A percentile compares a stretch with the other conserved stretches of the same genome.
Conservation (phyloP, 2,113 vertebrate genomes). For the Xerus inauris region DNA sequence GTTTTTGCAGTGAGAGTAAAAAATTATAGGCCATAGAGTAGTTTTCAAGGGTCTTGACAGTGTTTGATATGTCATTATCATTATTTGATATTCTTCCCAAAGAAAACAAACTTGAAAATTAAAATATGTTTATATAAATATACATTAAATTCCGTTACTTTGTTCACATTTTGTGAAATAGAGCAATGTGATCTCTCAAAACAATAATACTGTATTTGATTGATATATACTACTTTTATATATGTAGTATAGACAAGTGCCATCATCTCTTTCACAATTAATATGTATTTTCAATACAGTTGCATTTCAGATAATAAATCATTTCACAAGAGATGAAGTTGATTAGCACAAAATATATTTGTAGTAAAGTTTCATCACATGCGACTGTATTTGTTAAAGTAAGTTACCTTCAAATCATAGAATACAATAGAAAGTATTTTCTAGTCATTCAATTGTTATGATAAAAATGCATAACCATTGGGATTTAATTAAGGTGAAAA, state of each 20-base stretch:
- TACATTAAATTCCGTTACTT: background rate
- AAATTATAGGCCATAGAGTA: background rate
- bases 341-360: background rate
- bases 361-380: background rate
- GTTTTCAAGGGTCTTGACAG: background rate
- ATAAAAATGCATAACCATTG: background rate
- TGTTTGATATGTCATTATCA: background rate
- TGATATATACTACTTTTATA: background rate
- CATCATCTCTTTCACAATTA: background rate
- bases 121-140: background rate
- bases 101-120: background rate
- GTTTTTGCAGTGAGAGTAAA: background rate
- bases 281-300: background rate
- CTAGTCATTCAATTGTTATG: background rate
- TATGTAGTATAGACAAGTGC: background rate
- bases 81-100: background rate
- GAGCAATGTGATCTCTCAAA: background rate
- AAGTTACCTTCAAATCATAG: background rate
- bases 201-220: background rate
- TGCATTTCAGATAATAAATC: background rate
- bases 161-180: background rate
- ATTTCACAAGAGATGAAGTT: background rate
- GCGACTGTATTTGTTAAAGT: background rate
- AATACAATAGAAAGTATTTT: background rate
- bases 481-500: background rate